phyloP scores from a whole-genome alignment of 2,888 invertebrate genomes.

The Hypomecis punctinalis region DNA sequence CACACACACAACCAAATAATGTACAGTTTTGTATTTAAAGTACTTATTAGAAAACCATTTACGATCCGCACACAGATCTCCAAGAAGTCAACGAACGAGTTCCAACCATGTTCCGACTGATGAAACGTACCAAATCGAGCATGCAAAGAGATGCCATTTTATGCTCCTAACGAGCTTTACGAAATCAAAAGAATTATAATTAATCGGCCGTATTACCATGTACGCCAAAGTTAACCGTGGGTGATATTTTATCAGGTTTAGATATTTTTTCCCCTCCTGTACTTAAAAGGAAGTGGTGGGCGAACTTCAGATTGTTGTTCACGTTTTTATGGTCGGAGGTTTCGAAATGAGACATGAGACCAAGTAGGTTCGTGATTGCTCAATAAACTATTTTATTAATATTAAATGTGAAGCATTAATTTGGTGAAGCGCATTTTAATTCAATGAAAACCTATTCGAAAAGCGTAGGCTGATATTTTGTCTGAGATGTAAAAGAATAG shows the following conservation, averaged over 20 bases:
- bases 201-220: constrained; percentile 34
- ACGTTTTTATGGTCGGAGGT: constrained; percentile 35
- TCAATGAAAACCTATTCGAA: constrained; percentile 1
- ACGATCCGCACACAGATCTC: not conserved
- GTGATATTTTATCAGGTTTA: constrained; percentile 52
- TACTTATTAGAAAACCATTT: too few relatives aligned
- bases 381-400: constrained; percentile 28
- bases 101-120: not conserved
- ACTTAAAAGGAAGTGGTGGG: constrained; percentile 66
- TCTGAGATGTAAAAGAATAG: not conserved
- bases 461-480: not conserved
- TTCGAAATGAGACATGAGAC: constrained; percentile 34
- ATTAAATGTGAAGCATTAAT: constrained; percentile 14
- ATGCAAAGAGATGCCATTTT: constrained; percentile 13
- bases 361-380: constrained; percentile 27
- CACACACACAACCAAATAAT: too few relatives aligned
- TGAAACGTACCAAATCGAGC: constrained; percentile 12
- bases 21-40: too few relatives aligned
- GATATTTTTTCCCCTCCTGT: constrained; percentile 54
- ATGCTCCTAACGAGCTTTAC: constrained; percentile 21
- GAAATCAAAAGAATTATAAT: constrained; percentile 33
- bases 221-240: constrained; percentile 47
- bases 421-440: constrained; percentile 6
- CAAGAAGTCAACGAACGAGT: constrained; percentile 5
- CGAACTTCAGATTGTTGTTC: constrained; percentile 54